Base-by-base conservation (phyloP, 2,797 vertebrate species). In the Crenichthys baileyi region DNA sequence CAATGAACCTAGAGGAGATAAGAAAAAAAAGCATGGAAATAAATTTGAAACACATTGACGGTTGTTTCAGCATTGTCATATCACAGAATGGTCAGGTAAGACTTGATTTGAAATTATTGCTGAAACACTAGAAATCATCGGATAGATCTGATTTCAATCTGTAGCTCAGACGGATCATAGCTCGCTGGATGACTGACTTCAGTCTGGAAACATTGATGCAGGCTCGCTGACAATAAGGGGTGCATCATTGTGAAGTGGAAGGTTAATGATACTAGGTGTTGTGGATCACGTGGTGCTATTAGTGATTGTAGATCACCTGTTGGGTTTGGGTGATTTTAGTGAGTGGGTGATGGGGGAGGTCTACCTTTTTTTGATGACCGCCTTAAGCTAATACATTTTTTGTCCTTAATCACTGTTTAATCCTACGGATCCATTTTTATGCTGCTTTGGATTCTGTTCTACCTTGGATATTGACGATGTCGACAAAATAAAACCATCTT, bases 1-100 rank as follows among this genome's bases (percentile, higher is more conserved):
- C 90, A 97, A 78, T n/a, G 97, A 97, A 88, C 97, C 98, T 99
- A 87, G 12, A 72, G 61, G 36, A 81, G 4, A 81, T n/a, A 12
- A 72, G 18, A 85, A 53, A 77, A 24, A 70, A 76, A 9, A 79
- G n/a, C 2, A 78, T 11, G 4, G 73, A 11, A 4, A 73, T 53
- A 24, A 15, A 24, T 79, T 1, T 4, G 18, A 12, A 72, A 6
- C 24, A 61, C 6, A 61, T 29, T 29, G 16, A 73, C 6, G 51
- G 71, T 41, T 41, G 16, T 39, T 36, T 31, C 22, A 9, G 7
- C 22, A 8, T 8, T 55, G 20, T 56, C 24, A 24, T 9, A n/a
- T n/a, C 22, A 56, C 22, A 22, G 8, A 56, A 56, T 56, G 22
- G 20, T 11, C 8, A 56, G 22, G 39, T 68, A 68, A 68, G 39